These are phyloP conservation scores for Nasonia oneida DNA, from an alignment of 2,888 invertebrate genomes.

Conservation along the genomic window DNA sequence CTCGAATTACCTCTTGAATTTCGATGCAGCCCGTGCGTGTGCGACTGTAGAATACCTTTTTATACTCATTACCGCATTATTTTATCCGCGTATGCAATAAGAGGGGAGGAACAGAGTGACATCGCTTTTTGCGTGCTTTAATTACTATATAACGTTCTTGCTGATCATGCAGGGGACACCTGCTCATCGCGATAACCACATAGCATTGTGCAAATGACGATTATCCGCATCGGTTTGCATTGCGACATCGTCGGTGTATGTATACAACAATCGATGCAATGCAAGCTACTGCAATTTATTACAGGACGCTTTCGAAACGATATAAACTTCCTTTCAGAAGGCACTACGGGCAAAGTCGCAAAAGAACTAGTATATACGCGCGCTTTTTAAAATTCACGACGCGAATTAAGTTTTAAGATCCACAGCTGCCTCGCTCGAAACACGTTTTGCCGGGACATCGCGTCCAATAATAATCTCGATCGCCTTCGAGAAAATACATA, in stretches of 20 bases:
- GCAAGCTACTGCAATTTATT: not conserved
- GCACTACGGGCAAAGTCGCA: not conserved
- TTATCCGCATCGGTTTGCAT: no score
- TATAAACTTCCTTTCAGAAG: not conserved
- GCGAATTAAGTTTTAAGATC: slow-evolving; percentile 24
- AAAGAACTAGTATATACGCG: not conserved
- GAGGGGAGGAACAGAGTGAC: no score
- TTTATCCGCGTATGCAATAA: no score
- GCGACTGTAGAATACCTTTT: no score
- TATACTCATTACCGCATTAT: no score
- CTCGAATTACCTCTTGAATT: slow-evolving; percentile 30
- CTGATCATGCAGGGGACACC: no score
- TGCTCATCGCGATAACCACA: no score
- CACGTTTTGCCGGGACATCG: slow-evolving; percentile 27
- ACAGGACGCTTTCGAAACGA: not conserved
- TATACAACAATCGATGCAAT: no score
- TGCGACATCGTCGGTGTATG: no score
- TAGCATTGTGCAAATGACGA: no score
- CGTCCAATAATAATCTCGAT: slow-evolving; percentile 25
- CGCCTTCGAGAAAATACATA: not conserved
- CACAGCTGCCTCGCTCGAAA: not conserved
- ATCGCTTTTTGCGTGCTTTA: no score
- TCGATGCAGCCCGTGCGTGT: not conserved
- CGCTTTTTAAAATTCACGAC: not conserved
- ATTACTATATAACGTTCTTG: no score